These are phyloP conservation scores for Lithophane semibrunnea DNA, from an alignment of 2,888 invertebrate species.

Conservation along the genomic window DNA sequence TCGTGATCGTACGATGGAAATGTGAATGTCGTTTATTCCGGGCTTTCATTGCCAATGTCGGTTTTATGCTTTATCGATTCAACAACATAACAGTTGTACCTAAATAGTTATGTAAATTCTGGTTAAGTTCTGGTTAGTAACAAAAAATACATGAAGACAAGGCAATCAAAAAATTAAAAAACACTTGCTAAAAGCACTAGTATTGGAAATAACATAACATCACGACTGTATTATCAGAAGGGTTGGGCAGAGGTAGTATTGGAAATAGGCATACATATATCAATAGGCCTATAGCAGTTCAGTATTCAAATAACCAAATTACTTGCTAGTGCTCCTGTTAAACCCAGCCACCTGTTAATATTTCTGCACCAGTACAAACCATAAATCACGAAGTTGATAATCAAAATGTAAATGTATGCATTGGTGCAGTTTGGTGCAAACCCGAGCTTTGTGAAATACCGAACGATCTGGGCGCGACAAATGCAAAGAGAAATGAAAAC, in stretches of 20 bases:
- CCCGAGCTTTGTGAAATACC: constrained; percentile 12
- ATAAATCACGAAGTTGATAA: constrained; percentile 34
- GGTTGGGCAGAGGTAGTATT: background rate
- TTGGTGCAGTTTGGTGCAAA: constrained; percentile 24
- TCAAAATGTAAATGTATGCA: constrained; percentile 49
- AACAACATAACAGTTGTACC: constrained; percentile 22
- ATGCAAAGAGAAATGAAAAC: constrained; percentile 33
- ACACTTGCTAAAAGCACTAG: background rate
- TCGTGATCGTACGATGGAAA: constrained; percentile 42
- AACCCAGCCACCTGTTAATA: constrained; percentile 29
- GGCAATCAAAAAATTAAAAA: background rate
- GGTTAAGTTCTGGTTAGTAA: constrained; percentile 2
- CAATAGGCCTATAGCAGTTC: background rate
- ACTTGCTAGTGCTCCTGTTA: background rate
- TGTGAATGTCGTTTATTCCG: constrained; percentile 28
- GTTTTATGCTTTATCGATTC: constrained; percentile 46
- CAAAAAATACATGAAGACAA: background rate
- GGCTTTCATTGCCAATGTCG: constrained; percentile 58
- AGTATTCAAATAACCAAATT: constrained; percentile 13
- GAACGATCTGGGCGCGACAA: constrained; percentile 2
- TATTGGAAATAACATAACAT: background rate
- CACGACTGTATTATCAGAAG: background rate
- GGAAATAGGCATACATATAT: background rate
- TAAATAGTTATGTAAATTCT: constrained; percentile 22
- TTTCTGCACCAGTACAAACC: constrained; percentile 2